Percentiles rank a stretch among this genome's conserved stretches.
Evolutionary conservation across 2,888 invertebrate genomes (phyloP).

Genomic region (Neuroscelio doddi): DNA sequence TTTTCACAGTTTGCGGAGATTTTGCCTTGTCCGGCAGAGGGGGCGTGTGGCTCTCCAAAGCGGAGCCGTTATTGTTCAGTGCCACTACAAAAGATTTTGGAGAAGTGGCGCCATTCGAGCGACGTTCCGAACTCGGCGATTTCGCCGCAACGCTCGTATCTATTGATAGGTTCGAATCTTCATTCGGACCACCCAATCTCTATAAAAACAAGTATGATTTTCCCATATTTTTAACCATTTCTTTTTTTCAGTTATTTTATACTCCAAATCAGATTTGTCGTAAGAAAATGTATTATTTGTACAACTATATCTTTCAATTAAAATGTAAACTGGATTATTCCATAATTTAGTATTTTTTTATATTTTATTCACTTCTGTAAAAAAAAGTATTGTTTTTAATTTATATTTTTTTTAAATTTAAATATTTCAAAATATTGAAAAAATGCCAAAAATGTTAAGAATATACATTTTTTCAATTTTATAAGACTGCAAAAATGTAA

Average conservation of each 20-base stretch:
- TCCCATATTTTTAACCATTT: no score
- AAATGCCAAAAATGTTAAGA: no score
- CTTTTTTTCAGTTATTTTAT: no score
- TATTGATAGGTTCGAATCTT: slow-evolving; percentile 73
- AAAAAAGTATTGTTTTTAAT: no score
- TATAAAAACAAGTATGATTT: slow-evolving; percentile 57
- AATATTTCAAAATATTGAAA: no score
- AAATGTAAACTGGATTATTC: no score
- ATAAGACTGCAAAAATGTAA: not conserved
- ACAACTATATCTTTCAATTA: no score
- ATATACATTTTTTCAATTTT: not conserved
- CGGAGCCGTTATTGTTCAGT: slow-evolving; percentile 66
- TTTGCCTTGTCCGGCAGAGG: slow-evolving; percentile 64
- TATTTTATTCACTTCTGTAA: no score
- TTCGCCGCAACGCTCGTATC: slow-evolving; percentile 57
- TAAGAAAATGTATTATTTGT: no score
- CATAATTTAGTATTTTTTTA: no score
- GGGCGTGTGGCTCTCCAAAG: slow-evolving; percentile 67
- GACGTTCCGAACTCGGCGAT: slow-evolving; percentile 49
- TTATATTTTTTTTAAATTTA: no score
- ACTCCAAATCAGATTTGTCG: slow-evolving; percentile 6
- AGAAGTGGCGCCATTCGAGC: slow-evolving; percentile 52
- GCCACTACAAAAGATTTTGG: slow-evolving; percentile 59
- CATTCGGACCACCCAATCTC: slow-evolving; percentile 76
- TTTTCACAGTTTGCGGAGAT: slow-evolving; percentile 56